Evolutionary conservation across 2,888 invertebrate species (phyloP).

Genomic region (Spatulosminthurus flaviceps): DNA sequence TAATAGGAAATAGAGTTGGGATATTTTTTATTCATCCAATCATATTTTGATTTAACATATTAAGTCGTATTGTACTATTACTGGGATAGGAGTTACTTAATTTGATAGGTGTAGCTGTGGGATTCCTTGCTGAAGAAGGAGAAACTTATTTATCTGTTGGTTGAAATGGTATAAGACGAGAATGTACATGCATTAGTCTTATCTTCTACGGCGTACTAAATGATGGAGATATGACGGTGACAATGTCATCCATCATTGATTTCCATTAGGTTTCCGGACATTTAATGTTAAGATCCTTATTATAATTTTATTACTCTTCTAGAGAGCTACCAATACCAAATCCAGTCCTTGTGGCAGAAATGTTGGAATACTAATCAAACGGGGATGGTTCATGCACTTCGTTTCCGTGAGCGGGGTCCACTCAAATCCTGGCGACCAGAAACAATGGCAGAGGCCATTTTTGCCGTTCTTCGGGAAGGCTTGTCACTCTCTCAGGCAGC

Average conservation of each 20-base stretch:
- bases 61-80: too few species aligned
- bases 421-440: constrained; percentile 93
- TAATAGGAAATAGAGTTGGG: too few species aligned
- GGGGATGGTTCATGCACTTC: constrained; percentile 82
- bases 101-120: too few species aligned
- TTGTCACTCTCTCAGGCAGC: constrained; percentile 89
- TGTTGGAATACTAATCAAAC: constrained; percentile 95
- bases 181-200: neutral
- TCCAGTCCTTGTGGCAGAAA: constrained; percentile 96
- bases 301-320: constrained; percentile 69
- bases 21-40: too few species aligned
- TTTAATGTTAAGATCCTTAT: neutral
- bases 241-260: constrained; percentile 11
- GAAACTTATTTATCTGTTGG: too few species aligned
- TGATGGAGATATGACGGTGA: neutral
- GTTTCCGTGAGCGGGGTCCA: constrained; percentile 91
- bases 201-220: neutral
- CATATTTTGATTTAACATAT: too few species aligned
- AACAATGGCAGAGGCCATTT: constrained; percentile 94
- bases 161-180: too few species aligned
- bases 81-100: too few species aligned
- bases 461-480: constrained; percentile 90
- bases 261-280: neutral
- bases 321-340: constrained; percentile 94
- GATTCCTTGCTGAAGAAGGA: too few species aligned